Base-by-base conservation (phyloP, 2,888 invertebrate species). In the Phalangium opilio region DNA sequence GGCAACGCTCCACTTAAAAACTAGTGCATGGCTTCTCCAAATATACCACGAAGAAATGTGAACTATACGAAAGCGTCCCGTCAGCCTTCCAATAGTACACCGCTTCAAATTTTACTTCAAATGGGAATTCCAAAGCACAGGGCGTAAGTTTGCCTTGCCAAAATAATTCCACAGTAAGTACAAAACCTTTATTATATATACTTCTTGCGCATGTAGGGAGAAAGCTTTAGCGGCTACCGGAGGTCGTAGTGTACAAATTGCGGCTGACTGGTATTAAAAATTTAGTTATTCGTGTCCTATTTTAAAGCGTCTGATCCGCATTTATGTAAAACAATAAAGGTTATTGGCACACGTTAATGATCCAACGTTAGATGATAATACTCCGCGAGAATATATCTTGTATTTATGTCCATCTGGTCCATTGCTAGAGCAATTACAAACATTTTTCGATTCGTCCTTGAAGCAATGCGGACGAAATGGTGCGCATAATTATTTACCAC, bases 181-280 rank as follows among this genome's bases (percentile, higher is more conserved):
- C n/a, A n/a, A n/a, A 18, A 19, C 10, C 33, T 14, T 14, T 10
- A 27, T 38, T 3, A 17, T 21, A 32, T 32, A 55, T 19, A 46
- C 45, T 38, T 69, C 69, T 45, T 62, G n/a, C n/a, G n/a, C n/a
- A n/a, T n/a, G n/a, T n/a, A 87, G 87, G 38, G 79, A 86, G 63
- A 90, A 87, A 63, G 87, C 89, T 4, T 67, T 90, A 51, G 85
- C 87, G 14, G 86, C 87, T 10, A 90, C 89, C 3, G 89, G 89
- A 15, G 79, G 87, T 64, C 74, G 82, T 49, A 83, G 85, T 52
- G 83, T 86, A 20, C 85, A 87, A 65, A 70, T 86, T 51, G 89
- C 89, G 8, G 83, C 85, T 1, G 87, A 89, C 63, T 90, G 89
- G 66, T 65, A 56, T 33, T 14, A 38, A 38, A 36, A 38, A 38